phyloP scores from a whole-genome alignment of 2,113 vertebrate species.

The Cervus canadensis region DNA sequence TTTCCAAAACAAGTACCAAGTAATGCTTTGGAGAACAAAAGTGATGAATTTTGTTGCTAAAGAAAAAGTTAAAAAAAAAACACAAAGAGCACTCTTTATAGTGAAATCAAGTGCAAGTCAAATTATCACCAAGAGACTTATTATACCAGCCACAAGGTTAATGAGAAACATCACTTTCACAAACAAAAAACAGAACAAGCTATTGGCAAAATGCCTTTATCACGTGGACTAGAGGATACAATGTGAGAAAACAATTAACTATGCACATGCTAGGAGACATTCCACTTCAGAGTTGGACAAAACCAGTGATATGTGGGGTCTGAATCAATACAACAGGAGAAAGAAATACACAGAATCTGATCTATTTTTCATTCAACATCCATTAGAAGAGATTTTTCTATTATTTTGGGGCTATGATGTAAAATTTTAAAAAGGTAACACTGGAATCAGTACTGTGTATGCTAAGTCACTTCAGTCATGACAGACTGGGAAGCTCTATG shows the following conservation, averaged over 20 bases:
- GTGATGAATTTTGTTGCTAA: not conserved
- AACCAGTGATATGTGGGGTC: not conserved
- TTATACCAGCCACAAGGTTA: not conserved
- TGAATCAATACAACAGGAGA: not conserved
- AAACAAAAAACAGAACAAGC: not conserved
- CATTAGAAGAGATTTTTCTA: not conserved
- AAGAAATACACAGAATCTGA: not conserved
- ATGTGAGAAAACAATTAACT: not conserved
- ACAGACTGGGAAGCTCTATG: not conserved
- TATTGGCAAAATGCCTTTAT: not conserved
- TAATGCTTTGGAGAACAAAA: slow-evolving; percentile 29
- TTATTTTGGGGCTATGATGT: not conserved
- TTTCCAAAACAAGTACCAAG: not conserved
- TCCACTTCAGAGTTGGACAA: not conserved
- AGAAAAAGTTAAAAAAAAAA: not conserved
- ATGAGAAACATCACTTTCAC: not conserved
- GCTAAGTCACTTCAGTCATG: not conserved
- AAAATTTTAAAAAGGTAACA: not conserved
- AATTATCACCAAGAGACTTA: not conserved
- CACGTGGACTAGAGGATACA: not conserved
- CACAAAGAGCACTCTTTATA: not conserved
- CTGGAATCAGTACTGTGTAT: not conserved
- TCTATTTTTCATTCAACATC: not conserved
- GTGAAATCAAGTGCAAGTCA: not conserved
- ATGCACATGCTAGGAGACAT: not conserved